Evolutionary conservation across 2,797 vertebrate species (phyloP).

Genomic region (Eurystomus glaucurus): DNA sequence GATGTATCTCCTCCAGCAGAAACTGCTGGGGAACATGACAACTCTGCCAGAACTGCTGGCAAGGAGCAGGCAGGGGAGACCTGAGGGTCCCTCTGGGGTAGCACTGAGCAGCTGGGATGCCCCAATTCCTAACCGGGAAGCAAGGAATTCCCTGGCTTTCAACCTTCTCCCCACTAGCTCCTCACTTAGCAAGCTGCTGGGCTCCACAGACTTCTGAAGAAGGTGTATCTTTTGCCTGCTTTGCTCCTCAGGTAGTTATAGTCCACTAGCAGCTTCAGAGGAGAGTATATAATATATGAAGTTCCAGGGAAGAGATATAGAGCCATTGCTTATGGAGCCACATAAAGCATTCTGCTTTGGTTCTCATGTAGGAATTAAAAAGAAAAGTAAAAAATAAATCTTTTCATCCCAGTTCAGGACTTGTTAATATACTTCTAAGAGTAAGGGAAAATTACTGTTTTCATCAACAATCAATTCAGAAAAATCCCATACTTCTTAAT

Average conservation of each 20-base stretch:
- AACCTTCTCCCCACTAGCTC: background rate
- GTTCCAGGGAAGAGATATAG: background rate
- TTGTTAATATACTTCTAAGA: background rate
- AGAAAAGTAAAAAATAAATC: background rate
- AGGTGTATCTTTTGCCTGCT: background rate
- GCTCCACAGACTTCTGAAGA: background rate
- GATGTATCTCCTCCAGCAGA: background rate
- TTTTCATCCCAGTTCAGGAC: background rate
- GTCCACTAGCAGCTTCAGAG: background rate
- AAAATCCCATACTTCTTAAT: background rate
- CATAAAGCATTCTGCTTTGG: background rate
- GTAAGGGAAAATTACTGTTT: background rate
- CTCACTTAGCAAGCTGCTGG: background rate
- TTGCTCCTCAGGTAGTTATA: background rate
- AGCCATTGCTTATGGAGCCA: background rate
- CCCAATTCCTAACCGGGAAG: background rate
- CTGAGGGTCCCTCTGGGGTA: background rate
- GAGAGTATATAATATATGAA: background rate
- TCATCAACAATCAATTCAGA: background rate
- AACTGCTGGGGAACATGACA: fast-evolving
- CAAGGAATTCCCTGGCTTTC: background rate
- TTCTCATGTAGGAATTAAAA: background rate
- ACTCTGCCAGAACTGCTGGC: background rate
- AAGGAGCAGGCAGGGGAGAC: background rate
- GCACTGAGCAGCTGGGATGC: fast-evolving